A percentile compares a stretch with the other conserved stretches of the same genome.
These are phyloP conservation scores for Bambusicola thoracicus DNA, from an alignment of 2,113 vertebrate species.

Conservation along the genomic window DNA sequence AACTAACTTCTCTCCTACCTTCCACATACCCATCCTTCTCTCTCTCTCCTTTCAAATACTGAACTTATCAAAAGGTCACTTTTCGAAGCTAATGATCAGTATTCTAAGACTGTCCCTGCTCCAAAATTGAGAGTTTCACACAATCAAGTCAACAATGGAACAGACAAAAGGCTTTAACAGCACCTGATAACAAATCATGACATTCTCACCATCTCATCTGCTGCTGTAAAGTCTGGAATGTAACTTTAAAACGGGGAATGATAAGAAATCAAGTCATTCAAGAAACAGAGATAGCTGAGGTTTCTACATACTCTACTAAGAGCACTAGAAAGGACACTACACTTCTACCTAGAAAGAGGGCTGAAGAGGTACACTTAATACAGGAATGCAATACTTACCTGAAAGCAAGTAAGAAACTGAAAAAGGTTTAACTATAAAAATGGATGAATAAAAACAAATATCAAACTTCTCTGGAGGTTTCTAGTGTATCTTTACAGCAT, in stretches of 20 bases:
- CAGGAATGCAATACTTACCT: neutral
- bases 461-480: neutral
- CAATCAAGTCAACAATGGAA: neutral
- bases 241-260: neutral
- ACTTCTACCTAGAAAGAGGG: neutral
- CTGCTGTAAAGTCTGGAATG: neutral
- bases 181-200: neutral
- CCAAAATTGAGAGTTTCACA: neutral
- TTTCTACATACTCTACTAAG: neutral
- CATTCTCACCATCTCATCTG: neutral
- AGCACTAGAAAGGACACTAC: neutral
- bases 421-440: neutral
- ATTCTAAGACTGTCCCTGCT: neutral
- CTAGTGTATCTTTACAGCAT: neutral
- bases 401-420: neutral
- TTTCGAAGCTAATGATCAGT: neutral
- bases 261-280: neutral
- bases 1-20: neutral
- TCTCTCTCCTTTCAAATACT: neutral
- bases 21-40: neutral
- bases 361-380: neutral
- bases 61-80: neutral
- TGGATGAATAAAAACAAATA: neutral
- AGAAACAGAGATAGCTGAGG: neutral
- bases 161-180: neutral